Percentiles rank a stretch among this genome's conserved stretches.
Evolutionary conservation across 2,888 invertebrate genomes (phyloP).

Genomic region (Caprella mutica): DNA sequence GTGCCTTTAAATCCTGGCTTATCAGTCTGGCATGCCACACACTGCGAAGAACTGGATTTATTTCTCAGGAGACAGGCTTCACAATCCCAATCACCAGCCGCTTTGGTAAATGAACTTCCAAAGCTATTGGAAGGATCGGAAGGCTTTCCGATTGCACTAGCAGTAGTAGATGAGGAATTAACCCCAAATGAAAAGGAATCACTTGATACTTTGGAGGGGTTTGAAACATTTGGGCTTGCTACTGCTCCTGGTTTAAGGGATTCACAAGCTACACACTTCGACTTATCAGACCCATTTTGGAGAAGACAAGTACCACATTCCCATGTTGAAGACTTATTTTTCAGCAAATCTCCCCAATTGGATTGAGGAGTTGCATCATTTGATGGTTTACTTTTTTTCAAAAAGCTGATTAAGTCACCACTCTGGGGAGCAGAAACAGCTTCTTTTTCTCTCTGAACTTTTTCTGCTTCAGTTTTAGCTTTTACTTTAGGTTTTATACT

Average conservation of each 20-base stretch:
- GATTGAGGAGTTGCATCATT: no score
- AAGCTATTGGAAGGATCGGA: slow-evolving; percentile 19
- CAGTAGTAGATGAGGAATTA: neutral
- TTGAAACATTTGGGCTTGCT: slow-evolving; percentile 7
- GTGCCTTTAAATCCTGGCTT: slow-evolving; percentile 33
- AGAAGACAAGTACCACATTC: slow-evolving; percentile 18
- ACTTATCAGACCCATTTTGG: slow-evolving; percentile 16
- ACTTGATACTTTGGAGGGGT: slow-evolving; percentile 5
- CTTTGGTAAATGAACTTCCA: slow-evolving; percentile 38
- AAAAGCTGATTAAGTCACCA: no score
- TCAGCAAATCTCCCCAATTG: no score
- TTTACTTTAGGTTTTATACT: no score
- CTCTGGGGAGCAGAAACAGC: no score
- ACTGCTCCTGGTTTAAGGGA: slow-evolving; percentile 5
- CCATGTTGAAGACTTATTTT: no score
- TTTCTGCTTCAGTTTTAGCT: no score
- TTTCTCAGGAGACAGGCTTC: slow-evolving; percentile 39
- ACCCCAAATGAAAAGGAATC: slow-evolving; percentile 15
- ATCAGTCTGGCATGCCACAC: slow-evolving; percentile 38
- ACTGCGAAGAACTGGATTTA: slow-evolving; percentile 36
- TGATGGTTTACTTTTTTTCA: no score
- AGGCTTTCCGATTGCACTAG: neutral
- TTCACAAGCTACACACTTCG: slow-evolving; percentile 12
- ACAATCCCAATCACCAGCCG: slow-evolving; percentile 39
- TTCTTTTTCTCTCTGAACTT: no score